phyloP scores from a whole-genome alignment of 2,113 vertebrate species.

The Pycnonotus jocosus region DNA sequence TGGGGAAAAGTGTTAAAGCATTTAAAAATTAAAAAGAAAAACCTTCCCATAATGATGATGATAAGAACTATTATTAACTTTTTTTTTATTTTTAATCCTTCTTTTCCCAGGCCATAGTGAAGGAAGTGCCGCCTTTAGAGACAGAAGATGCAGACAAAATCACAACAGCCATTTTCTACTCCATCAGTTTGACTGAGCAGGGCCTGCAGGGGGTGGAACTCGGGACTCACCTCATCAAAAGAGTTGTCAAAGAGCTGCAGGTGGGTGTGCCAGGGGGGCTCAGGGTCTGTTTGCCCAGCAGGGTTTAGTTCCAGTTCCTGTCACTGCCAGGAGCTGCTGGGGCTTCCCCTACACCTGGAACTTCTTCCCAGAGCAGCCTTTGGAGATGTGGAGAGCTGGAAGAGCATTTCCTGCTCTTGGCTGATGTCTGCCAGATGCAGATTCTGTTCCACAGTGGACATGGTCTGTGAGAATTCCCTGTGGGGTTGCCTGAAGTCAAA shows the following conservation, averaged over 20 bases:
- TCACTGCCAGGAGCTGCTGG: background rate
- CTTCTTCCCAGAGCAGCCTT: background rate
- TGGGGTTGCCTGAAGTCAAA: background rate
- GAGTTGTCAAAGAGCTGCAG: constrained; percentile 90
- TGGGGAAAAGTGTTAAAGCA: background rate
- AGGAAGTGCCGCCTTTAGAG: constrained; percentile 77
- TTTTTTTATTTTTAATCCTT: background rate
- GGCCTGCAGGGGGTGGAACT: constrained; percentile 95
- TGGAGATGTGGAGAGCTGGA: background rate
- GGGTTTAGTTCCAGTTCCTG: rapidly evolving
- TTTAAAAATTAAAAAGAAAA: background rate
- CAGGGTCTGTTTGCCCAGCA: background rate
- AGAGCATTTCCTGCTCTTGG: background rate
- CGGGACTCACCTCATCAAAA: constrained; percentile 92
- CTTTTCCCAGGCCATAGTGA: constrained; percentile 82
- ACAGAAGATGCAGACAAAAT: constrained; percentile 81
- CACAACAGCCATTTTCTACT: constrained; percentile 89
- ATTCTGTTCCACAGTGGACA: background rate
- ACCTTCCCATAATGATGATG: background rate
- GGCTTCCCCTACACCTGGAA: background rate
- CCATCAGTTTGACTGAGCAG: constrained; percentile 89
- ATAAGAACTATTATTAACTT: background rate
- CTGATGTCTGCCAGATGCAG: background rate
- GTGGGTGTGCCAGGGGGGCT: constrained; percentile 56
- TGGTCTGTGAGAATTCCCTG: background rate